Evolutionary conservation across 2,113 vertebrate genomes (phyloP).

Genomic region (Chrysochloris asiatica): DNA sequence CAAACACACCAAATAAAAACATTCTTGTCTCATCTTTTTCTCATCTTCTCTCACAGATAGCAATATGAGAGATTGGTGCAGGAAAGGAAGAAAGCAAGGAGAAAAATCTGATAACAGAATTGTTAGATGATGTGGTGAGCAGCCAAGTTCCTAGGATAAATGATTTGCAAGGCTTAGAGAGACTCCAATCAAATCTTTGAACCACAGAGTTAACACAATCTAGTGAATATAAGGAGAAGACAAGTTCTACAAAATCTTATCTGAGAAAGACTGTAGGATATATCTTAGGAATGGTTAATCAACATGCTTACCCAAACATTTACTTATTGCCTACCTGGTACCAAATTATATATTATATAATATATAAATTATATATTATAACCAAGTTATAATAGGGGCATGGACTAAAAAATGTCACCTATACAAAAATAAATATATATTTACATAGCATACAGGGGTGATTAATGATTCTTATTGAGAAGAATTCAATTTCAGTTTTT

Average conservation of each 20-base stretch:
- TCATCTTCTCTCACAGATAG: not conserved
- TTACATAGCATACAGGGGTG: not conserved
- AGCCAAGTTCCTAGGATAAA: conserved; percentile 8
- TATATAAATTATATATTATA: not conserved
- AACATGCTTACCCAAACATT: not conserved
- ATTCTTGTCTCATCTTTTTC: not conserved
- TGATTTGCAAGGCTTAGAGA: conserved; percentile 2
- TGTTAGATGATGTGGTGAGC: not conserved
- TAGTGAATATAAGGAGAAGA: not conserved
- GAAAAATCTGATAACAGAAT: not conserved
- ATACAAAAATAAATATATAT: not conserved
- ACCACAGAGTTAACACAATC: not conserved
- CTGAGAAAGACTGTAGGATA: not conserved
- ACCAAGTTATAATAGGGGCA: too few species aligned
- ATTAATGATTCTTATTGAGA: not conserved
- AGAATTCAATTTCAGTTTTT: not conserved
- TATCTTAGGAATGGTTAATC: not conserved
- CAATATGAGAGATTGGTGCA: not conserved
- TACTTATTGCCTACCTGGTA: not conserved
- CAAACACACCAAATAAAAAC: not conserved
- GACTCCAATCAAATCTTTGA: not conserved
- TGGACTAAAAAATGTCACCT: not conserved
- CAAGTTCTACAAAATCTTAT: not conserved
- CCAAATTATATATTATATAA: too few species aligned
- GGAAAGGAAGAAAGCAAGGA: not conserved